These are phyloP conservation scores for Microcebus lehilahytsara DNA, from an alignment of 2,113 vertebrate species.

Conservation along the genomic window DNA sequence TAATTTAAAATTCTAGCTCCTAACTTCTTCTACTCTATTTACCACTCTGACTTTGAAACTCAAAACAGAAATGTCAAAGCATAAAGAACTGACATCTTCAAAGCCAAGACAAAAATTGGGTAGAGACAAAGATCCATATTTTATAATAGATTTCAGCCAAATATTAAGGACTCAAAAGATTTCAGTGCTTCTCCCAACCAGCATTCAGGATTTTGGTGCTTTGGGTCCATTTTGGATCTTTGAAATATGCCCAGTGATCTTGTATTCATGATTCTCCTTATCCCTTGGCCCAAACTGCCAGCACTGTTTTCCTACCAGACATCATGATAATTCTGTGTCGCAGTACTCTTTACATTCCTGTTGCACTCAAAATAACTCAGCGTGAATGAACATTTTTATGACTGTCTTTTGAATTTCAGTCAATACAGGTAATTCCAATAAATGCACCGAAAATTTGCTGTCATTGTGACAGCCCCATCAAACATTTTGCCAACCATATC, in stretches of 20 bases:
- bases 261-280: background rate
- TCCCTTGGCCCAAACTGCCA: background rate
- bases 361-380: background rate
- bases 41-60: constrained; percentile 2
- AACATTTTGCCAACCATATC: constrained; percentile 18
- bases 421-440: constrained; percentile 42
- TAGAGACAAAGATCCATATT: background rate
- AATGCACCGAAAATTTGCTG: background rate
- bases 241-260: background rate
- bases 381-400: background rate
- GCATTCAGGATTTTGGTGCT: background rate
- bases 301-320: background rate
- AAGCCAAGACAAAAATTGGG: background rate
- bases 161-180: background rate
- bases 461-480: constrained; percentile 35
- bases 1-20: background rate
- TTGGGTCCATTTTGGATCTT: background rate
- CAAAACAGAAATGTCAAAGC: constrained; percentile 49
- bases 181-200: background rate
- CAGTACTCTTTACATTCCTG: background rate
- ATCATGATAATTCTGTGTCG: background rate
- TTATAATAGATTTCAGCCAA: background rate
- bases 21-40: background rate
- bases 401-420: constrained; percentile 8
- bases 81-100: background rate